Evolutionary conservation across 2,113 vertebrate species (phyloP).

Genomic region (Sylvilagus bachmani): DNA sequence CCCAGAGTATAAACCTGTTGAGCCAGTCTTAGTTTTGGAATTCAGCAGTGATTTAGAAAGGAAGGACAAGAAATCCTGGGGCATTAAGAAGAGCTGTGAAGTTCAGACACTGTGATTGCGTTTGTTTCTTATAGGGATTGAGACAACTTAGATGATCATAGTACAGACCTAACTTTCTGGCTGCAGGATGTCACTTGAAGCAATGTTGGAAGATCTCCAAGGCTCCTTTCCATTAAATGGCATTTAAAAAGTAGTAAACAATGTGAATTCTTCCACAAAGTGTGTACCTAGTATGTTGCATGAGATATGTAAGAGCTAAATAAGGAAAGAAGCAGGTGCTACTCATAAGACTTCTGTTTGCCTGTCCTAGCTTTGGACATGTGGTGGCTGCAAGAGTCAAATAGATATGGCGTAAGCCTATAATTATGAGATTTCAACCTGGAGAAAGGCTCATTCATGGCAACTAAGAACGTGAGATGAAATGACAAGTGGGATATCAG

Average conservation of each 20-base stretch:
- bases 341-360: background rate
- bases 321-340: background rate
- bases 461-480: background rate
- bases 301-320: background rate
- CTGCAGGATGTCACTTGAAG: background rate
- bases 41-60: constrained; percentile 20
- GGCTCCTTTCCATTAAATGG: background rate
- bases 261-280: background rate
- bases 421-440: background rate
- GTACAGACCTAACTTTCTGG: background rate
- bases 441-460: background rate
- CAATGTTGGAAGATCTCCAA: background rate
- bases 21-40: background rate
- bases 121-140: background rate
- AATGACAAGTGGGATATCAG: background rate
- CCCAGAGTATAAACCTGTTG: background rate
- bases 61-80: background rate
- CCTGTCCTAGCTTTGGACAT: background rate
- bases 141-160: background rate
- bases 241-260: background rate
- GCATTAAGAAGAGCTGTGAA: background rate
- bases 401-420: background rate
- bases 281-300: background rate
- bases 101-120: background rate
- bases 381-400: background rate